Evolutionary conservation across 2,113 vertebrate genomes (phyloP), one percentile per base, ranked within the genome.

Genomic region (Elephantulus edwardii): DNA sequence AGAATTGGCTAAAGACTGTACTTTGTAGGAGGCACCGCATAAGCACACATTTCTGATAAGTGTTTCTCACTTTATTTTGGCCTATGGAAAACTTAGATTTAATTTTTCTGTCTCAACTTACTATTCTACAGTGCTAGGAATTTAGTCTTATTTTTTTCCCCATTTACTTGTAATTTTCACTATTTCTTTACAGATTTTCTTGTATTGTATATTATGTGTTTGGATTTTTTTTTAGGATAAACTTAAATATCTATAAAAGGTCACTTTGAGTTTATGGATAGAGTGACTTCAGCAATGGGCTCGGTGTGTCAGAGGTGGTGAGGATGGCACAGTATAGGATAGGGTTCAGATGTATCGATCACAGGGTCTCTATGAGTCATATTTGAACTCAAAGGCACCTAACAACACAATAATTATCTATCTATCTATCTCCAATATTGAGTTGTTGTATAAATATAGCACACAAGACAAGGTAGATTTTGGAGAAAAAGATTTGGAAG

Each of bases 401-500:
- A n/a, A n/a, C n/a, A n/a, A n/a, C n/a, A n/a, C n/a, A n/a, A n/a
- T n/a, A n/a, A n/a, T n/a, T n/a, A n/a, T n/a, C n/a, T n/a, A n/a
- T n/a, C n/a, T n/a, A n/a, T n/a, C n/a, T n/a, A n/a, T n/a, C n/a
- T n/a, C n/a, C n/a, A n/a, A n/a, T n/a, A 71, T 0, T 78, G 44
- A 68, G 44, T 28, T 89, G 30, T n/a, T n/a, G 77, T 35, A 1
- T 30, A 87, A 68, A 24, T 26, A 40, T 38, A 30, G 87, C 66
- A 11, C 52, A 84, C 24, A 74, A 85, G 54, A 71, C 42, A 64
- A 33, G 46, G n/a, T 79, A 26, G 26, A 56, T 91, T 83, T 56
- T 86, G 44, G 75, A 62, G 64, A 93, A 81, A 62, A n/a, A 90
- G 62, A 77, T 80, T 68, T 86, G 79, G 44, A 91, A 93, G 4